phyloP scores from a whole-genome alignment of 2,888 invertebrate species.

The Hydroisotoma schaefferi region DNA sequence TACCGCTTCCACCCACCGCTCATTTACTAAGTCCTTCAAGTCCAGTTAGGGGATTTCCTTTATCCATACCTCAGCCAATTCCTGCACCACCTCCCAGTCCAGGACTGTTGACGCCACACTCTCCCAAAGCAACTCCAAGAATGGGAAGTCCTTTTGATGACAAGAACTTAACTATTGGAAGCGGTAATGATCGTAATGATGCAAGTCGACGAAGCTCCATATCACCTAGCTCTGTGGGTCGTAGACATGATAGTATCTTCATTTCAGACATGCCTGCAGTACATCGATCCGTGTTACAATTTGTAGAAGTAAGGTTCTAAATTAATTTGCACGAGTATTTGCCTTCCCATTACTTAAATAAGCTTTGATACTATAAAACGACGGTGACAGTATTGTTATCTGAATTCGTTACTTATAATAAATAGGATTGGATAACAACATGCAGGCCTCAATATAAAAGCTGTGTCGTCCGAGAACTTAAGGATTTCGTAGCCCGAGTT shows the following conservation, averaged over 20 bases:
- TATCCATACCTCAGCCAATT: slow-evolving; percentile 43
- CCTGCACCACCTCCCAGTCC: slow-evolving; percentile 47
- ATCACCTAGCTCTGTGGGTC: slow-evolving; percentile 50
- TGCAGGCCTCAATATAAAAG: slow-evolving; percentile 46
- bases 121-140: slow-evolving; percentile 44
- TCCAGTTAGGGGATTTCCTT: slow-evolving; percentile 50
- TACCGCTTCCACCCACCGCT: slow-evolving; percentile 44
- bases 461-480: slow-evolving; percentile 55
- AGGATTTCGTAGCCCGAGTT: slow-evolving; percentile 57
- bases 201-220: slow-evolving; percentile 51
- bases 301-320: slow-evolving; percentile 54
- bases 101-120: slow-evolving; percentile 46
- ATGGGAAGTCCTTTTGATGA: slow-evolving; percentile 45
- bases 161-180: slow-evolving; percentile 27
- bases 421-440: slow-evolving; percentile 48
- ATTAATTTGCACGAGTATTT: too few relatives aligned
- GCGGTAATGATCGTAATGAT: slow-evolving; percentile 26
- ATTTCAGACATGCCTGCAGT: slow-evolving; percentile 52
- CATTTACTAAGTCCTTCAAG: slow-evolving; percentile 48
- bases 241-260: slow-evolving; percentile 52
- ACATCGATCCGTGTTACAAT: slow-evolving; percentile 53
- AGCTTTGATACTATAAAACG: too few relatives aligned
- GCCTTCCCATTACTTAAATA: background rate
- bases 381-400: too few relatives aligned
- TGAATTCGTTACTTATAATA: slow-evolving; percentile 2